A percentile compares a stretch with the other conserved stretches of the same genome.
These are phyloP conservation scores for Epizoanthus illoricatus DNA, from an alignment of 92 coral and sea anemone genomes.

Conservation along the genomic window DNA sequence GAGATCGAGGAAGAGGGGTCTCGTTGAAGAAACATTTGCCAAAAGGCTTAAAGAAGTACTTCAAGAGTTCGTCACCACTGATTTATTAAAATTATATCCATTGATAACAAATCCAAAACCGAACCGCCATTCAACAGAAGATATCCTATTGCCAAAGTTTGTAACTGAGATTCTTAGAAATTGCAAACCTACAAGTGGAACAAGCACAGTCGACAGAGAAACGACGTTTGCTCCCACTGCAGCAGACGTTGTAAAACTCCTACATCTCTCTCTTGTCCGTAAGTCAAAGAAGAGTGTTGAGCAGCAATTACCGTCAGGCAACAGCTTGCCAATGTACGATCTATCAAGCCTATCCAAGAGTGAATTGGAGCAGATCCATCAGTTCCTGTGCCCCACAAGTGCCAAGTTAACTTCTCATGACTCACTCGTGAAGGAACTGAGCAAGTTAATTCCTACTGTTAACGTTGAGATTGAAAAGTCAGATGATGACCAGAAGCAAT, in stretches of 20 bases:
- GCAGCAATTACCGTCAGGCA: not conserved
- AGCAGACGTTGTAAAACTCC: conserved; percentile 3
- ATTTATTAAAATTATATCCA: conserved; percentile 1
- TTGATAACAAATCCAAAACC: not conserved
- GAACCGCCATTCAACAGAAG: not conserved
- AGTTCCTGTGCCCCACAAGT: conserved; percentile 4
- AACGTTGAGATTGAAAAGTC: not conserved
- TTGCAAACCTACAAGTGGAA: not conserved
- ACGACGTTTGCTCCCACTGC: not conserved
- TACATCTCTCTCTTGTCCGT: conserved; percentile 21
- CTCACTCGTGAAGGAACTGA: conserved; percentile 13
- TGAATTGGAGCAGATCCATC: conserved; percentile 2
- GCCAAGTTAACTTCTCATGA: not conserved
- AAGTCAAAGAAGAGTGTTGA: not conserved
- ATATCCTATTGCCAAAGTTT: not conserved
- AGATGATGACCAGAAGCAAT: not conserved
- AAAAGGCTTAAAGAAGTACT: not conserved
- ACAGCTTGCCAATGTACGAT: conserved; percentile 11
- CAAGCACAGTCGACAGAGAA: not conserved
- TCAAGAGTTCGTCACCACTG: not conserved
- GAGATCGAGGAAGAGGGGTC: too few relatives aligned
- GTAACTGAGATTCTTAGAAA: not conserved
- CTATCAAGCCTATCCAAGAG: conserved; percentile 22
- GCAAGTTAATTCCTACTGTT: conserved; percentile 11
- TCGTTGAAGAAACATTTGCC: not conserved